Conservation (phyloP, 1,140 invertebrate genomes). For the Cydia strobilella region DNA sequence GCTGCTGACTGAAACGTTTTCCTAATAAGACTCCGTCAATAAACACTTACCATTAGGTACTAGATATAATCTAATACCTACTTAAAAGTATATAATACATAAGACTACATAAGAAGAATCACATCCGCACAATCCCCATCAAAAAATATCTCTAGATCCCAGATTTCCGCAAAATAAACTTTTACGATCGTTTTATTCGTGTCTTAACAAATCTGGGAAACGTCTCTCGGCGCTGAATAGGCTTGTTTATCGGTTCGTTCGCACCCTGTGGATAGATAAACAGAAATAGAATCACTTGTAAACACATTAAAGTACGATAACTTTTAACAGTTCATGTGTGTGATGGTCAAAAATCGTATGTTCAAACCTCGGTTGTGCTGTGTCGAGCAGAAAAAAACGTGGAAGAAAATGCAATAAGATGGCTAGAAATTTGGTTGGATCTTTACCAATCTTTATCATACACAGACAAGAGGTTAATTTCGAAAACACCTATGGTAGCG, state of each 20-base stretch:
- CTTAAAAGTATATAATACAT: no score
- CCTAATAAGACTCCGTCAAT: no score
- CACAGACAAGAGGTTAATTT: no score
- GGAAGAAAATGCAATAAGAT: no score
- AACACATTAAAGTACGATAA: not conserved
- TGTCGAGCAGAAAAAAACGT: no score
- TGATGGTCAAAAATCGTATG: no score
- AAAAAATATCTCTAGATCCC: not conserved
- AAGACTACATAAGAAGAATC: not conserved
- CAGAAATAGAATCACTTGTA: slow-evolving; percentile 11
- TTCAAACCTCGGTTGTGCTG: no score
- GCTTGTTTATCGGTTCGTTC: not conserved
- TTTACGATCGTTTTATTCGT: not conserved
- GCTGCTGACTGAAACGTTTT: no score
- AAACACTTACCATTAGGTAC: not conserved
- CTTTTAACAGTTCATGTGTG: not conserved
- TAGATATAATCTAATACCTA: not conserved
- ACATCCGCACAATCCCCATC: not conserved
- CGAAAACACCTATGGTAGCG: no score
- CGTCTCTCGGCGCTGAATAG: not conserved
- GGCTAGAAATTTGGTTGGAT: no score
- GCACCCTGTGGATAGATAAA: not conserved
- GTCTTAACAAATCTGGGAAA: not conserved
- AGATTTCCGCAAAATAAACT: slow-evolving; percentile 10
- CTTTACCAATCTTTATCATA: no score